Base-by-base conservation (phyloP, 2,797 vertebrate species). In the Cacajao melanocephalus region DNA sequence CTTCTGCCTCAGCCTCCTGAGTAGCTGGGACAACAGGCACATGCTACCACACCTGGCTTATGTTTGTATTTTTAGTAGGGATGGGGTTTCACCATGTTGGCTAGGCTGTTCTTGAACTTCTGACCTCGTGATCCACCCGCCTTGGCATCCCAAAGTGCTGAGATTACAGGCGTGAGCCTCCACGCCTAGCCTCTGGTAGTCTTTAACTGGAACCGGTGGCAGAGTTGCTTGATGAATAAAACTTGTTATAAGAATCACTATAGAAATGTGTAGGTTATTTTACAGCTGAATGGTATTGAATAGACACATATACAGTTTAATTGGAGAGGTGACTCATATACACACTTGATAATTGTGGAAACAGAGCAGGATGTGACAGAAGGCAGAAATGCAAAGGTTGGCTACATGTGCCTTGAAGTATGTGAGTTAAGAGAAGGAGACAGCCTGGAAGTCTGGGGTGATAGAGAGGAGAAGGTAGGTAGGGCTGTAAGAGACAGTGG, bases 401-500 rank as follows among this genome's bases (percentile, higher is more conserved):
- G 33, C 44, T 30, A 1, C 7, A 1, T 3, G 1, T 30, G 24
- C 88, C 44, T 19, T 0, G 1, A 52, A 44, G 48, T 46, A 0
- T 36, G 44, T 57, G 33, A 4, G 22, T 12, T 20, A 50, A 24
- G 83, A 11, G 39, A 22, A 20, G 24, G 52, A 61, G 41, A 72
- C 14, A 28, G 64, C n/a, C 28, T 46, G 1, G 7, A 13, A 44
- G 46, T 14, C 11, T 13, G 52, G 48, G 39, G 44, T 44, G 55
- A 30, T 10, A 2, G 52, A 72, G 44, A 72, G 22, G 13, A 57
- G 1, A n/a, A n/a, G 61, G 33, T 19, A 75, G 46, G 50, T 15
- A 1, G 7, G 9, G 17, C 12, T 82, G 3, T 1, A 2, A 15
- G n/a, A 61, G 28, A 36, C 48, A 10, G 5, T 15, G 33, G 5